phyloP scores from a whole-genome alignment of 2,888 invertebrate genomes.

The Tinea semifulvella region DNA sequence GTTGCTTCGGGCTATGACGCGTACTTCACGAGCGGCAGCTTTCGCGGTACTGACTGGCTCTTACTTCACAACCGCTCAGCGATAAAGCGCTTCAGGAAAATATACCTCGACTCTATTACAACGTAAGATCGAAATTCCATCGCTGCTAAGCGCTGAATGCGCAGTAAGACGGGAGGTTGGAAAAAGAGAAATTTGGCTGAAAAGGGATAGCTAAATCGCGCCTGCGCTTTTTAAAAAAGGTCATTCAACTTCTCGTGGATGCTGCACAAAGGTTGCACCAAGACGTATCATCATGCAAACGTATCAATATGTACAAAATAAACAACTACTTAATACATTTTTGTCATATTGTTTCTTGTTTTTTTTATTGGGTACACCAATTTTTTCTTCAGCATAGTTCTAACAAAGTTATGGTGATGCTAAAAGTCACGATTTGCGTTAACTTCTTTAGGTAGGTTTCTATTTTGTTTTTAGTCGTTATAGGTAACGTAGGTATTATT shows the following conservation, averaged over 20 bases:
- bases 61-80: background rate
- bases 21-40: background rate
- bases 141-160: constrained; percentile 47
- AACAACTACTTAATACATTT: no score
- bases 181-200: constrained; percentile 32
- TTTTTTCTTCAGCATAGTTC: no score
- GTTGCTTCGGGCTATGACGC: background rate
- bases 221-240: constrained; percentile 39
- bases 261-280: constrained; percentile 29
- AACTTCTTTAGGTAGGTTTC: no score
- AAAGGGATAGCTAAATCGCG: constrained; percentile 34
- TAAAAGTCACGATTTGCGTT: no score
- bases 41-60: constrained; percentile 5
- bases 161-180: constrained; percentile 51
- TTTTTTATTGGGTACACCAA: no score
- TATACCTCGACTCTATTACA: constrained; percentile 6
- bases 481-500: no score
- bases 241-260: constrained; percentile 48
- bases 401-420: no score
- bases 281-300: no score
- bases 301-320: no score
- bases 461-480: no score
- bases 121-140: constrained; percentile 52
- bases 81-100: background rate
- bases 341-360: no score